phyloP scores from a whole-genome alignment of 2,888 invertebrate genomes.

The Leucophora obtusa region DNA sequence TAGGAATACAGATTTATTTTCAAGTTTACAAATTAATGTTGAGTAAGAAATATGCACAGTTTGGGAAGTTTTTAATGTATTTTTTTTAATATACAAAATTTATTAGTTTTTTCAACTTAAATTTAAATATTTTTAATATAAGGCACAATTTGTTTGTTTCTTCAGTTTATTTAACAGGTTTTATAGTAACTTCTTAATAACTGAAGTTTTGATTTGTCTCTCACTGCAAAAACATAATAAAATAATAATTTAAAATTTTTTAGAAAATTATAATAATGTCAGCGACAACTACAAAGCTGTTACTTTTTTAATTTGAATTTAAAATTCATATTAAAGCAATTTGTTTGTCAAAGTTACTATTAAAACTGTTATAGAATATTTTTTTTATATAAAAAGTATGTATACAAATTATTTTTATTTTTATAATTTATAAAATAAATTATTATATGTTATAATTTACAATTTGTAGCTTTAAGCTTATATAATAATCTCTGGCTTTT shows the following conservation, averaged over 20 bases:
- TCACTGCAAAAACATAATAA: too few species aligned
- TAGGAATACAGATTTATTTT: conserved; percentile 72
- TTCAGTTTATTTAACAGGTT: conserved; percentile 42
- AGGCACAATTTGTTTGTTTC: conserved; percentile 67
- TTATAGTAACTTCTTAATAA: conserved; percentile 26
- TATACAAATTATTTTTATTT: conserved; percentile 5
- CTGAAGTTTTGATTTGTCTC: too few species aligned
- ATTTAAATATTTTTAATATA: conserved; percentile 60
- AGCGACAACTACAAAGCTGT: too few species aligned
- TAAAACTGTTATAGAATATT: not conserved
- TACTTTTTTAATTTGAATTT: too few species aligned
- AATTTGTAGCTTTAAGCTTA: conserved; percentile 65
- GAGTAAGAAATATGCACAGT: conserved; percentile 58
- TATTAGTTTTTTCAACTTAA: conserved; percentile 30
- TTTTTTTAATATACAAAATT: conserved; percentile 59
- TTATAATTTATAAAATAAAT: conserved; percentile 30
- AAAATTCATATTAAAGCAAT: too few species aligned
- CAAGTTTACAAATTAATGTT: conserved; percentile 31
- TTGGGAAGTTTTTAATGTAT: conserved; percentile 50
- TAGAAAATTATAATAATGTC: too few species aligned
- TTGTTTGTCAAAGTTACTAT: not conserved
- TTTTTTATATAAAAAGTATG: not conserved
- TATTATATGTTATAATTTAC: conserved; percentile 45
- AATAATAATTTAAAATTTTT: too few species aligned
- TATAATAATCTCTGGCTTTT: conserved; percentile 68